Base-by-base conservation (phyloP, 2,888 invertebrate species). In the Perithous albicinctus region DNA sequence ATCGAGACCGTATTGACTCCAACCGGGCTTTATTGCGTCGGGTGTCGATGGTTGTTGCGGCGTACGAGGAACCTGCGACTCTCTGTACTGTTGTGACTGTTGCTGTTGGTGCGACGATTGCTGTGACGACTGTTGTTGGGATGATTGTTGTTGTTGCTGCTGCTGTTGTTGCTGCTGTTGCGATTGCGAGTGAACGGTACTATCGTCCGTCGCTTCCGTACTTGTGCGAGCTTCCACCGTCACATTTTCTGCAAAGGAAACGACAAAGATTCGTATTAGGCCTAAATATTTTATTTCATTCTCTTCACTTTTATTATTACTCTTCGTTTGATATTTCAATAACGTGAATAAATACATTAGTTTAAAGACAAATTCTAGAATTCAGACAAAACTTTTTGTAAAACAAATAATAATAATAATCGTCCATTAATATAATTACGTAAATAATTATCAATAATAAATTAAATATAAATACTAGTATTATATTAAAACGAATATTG, bases 1-100 rank as follows among this genome's bases (percentile, higher is more conserved):
- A 93, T 97, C 97, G 85, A 96, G 94, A 72, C 96, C 95, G 93
- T 96, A 96, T n/a, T n/a, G n/a, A 87, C 95, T 95, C 96, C 96
- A 96, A 54, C 95, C 95, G 78, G 95, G 95, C 75, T 93, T 93
- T 84, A 85, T 85, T 54, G 85, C 82, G 86, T 93, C 92, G 59
- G 92, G 92, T 85, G 93, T 92, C 73, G 91, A 90, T 63, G 92
- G 92, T 86, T 92, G 93, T 85, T 93, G 93, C 8, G 91, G 92
- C 76, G 91, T 91, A 85, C 91, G 92, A 64, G 91, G 89, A 87
- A 90, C 91, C 78, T 90, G 91, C 59, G 91, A 89, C 81, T 93
- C 92, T 48, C 92, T 88, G 84, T 93, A 93, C 70, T 93, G 93
- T 66, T 93, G 93, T n/a, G 93, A 93, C 82, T 92, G 91, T 85